phyloP scores from a whole-genome alignment of 2,888 invertebrate genomes.

The Emmelina monodactyla region DNA sequence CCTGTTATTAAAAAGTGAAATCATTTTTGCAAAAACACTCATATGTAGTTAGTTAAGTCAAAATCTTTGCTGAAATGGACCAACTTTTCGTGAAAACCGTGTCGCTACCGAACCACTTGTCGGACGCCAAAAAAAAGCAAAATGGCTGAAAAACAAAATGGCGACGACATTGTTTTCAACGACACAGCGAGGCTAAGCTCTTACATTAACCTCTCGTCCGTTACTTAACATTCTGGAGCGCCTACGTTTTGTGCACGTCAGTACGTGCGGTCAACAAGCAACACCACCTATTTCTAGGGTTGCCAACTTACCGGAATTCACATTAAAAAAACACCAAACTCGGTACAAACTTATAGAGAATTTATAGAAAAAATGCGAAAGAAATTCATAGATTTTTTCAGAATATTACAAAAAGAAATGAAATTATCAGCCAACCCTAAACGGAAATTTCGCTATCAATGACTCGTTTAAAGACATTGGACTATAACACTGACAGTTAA shows the following conservation, averaged over 20 bases:
- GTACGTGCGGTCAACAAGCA: constrained; percentile 31
- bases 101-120: constrained; percentile 33
- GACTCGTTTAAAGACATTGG: constrained; percentile 16
- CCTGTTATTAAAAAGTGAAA: too few relatives aligned
- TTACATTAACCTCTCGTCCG: constrained; percentile 50
- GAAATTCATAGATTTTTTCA: too few relatives aligned
- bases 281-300: constrained; percentile 21
- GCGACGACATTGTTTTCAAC: constrained; percentile 39
- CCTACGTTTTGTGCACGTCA: constrained; percentile 21
- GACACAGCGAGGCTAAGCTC: constrained; percentile 38
- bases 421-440: too few relatives aligned
- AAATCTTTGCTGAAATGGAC: too few relatives aligned
- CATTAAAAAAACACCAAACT: too few relatives aligned
- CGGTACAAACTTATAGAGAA: too few relatives aligned
- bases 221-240: constrained; percentile 41
- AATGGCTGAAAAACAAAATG: constrained; percentile 23
- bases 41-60: too few relatives aligned
- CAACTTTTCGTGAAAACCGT: constrained; percentile 21
- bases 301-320: too few relatives aligned
- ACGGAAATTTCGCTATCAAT: constrained; percentile 16
- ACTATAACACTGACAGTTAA: constrained; percentile 25
- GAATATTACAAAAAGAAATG: too few relatives aligned
- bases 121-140: constrained; percentile 23
- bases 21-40: too few relatives aligned
- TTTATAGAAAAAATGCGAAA: too few relatives aligned